Base-by-base conservation (phyloP, 2,888 invertebrate genomes). In the Scaptomyza flava region DNA sequence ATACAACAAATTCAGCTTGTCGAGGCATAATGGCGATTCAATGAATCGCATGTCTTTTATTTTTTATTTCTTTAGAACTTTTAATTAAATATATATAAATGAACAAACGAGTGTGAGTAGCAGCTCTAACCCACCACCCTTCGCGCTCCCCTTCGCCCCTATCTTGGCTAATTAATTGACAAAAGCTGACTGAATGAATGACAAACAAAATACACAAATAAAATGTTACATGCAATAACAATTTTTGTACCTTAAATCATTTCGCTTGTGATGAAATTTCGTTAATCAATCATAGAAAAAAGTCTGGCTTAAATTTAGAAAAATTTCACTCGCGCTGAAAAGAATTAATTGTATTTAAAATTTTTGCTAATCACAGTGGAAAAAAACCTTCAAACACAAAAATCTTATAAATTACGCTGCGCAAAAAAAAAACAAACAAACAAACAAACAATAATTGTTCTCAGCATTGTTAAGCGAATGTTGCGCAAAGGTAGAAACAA, bases 21-120 rank as follows among this genome's bases (percentile, higher is more conserved):
- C 41, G 33, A 8, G 17, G 50, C 74, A 81, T 79, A 67, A 83
- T 31, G 11, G 67, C 69, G 85, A 73, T 78, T 89, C 70, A 89
- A 78, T 85, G 89, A 88, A 68, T 89, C 87, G 89, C 88, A 82
- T 82, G 86, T 81, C 82, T 87, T 82, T 68, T 71, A 62, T 87
- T 82, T 68, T 71, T 65, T 89, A 17, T 79, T 72, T 72, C 68
- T 71, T 82, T 73, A 84, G 89, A 84, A 88, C 89, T 74, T 74
- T 89, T 84, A 82, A 88, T 88, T 89, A 82, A 74, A 87, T 71
- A 66, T 79, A 78, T 79, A 87, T 82, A 79, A 68, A 34, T 4
- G 14, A 38, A 38, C 14, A 73, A 70, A 70, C 73, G 82, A 70
- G 17, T 9, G 79, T 77, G 72, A 77, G 72, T 66, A 61, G 64